Evolutionary conservation across 2,888 invertebrate genomes (phyloP), one percentile per base, ranked within the genome.

Genomic region (Agonopterix alstromeriana): DNA sequence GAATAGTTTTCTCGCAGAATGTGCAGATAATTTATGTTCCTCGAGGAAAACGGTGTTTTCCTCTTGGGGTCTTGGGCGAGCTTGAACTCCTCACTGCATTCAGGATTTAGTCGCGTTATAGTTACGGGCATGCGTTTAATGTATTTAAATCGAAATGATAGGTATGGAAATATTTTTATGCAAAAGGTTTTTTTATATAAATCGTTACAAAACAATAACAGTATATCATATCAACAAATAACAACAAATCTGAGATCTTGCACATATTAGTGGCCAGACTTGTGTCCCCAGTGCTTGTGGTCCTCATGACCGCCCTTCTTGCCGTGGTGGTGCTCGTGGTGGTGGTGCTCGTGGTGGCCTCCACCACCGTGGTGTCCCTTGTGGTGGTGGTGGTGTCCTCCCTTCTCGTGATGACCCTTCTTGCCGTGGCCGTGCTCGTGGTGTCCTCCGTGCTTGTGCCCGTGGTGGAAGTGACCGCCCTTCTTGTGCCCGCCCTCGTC

Each of bases 301-400:
- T 93, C 91, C 56, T 94, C 93, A 61, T 94, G 93, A 45, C 93
- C 94, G 41, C 94, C 95, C 76, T 96, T 95, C 82, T 95, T 93
- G 65, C 91, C 94, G 63, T 94, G 92, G 49, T 93, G 90, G 65
- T 92, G 91, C 53, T 93, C 92, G 73, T 94, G 93, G 42, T 92
- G 91, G 71, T 92, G 91, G 66, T 95, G 94, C 54, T 94, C 93
- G 52, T 94, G 92, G 65, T 95, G 94, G 12, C 94, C 95, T 41
- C 91, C 93, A 12, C 92, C 92, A 50, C 92, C 92, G 71, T 95
- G 94, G 80, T 95, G 94, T 1, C 95, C 95, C 65, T 93, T 92
- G 68, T 94, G 92, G 56, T 94, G 92, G 66, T 94, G 92, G 72
- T 94, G 92, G 71, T 95, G 94, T 53, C 93, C 92, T 10, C 95